Percentiles rank a stretch among this genome's conserved stretches.
phyloP scores from a whole-genome alignment of 35 echinoderm and acorn worm genomes.

The Apostichopus japonicus region DNA sequence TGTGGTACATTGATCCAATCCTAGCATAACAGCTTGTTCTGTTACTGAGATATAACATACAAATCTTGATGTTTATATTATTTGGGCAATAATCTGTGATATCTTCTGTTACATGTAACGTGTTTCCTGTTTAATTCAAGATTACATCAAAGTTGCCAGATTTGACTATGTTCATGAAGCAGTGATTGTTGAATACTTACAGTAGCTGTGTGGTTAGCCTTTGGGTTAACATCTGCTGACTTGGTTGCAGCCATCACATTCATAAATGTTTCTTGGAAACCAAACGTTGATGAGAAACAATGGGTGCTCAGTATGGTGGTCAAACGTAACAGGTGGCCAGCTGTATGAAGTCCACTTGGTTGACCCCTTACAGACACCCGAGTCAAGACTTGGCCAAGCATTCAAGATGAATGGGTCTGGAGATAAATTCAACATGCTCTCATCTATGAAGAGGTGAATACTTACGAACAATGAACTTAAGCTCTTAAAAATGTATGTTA shows the following conservation, averaged over 20 bases:
- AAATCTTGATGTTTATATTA: too few relatives aligned
- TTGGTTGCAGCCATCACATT: conserved; percentile 5
- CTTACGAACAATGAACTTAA: not conserved
- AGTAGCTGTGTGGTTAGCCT: conserved; percentile 30
- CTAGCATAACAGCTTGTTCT: too few relatives aligned
- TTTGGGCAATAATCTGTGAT: not conserved
- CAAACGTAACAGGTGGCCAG: conserved; percentile 28
- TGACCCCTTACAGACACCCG: not conserved
- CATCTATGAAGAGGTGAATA: too few relatives aligned
- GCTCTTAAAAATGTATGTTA: too few relatives aligned
- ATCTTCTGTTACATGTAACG: too few relatives aligned
- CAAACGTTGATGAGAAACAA: conserved; percentile 12
- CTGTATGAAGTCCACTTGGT: not conserved
- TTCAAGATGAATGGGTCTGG: conserved; percentile 6
- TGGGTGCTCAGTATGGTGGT: conserved; percentile 26
- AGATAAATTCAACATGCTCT: not conserved
- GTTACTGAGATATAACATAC: too few relatives aligned
- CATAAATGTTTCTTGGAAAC: not conserved
- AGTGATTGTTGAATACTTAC: not conserved
- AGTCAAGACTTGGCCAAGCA: not conserved
- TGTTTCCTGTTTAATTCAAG: too few relatives aligned
- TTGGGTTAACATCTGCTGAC: not conserved
- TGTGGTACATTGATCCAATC: too few relatives aligned
- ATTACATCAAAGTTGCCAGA: too few relatives aligned
- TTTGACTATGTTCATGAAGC: too few relatives aligned